phyloP scores from a whole-genome alignment of 2,888 invertebrate species.

The Troglohyphantes excavatus region DNA sequence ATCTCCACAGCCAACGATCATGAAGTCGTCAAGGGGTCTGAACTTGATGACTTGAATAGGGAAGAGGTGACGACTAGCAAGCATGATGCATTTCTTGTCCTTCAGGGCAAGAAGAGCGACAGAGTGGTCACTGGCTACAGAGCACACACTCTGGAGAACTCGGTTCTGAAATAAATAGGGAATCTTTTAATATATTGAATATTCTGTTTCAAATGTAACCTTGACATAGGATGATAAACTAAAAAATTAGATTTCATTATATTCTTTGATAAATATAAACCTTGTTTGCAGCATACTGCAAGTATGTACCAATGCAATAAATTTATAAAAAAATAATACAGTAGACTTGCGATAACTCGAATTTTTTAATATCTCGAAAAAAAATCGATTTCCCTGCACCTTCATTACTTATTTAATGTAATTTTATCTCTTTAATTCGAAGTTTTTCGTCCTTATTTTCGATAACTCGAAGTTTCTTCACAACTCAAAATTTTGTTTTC shows the following conservation, averaged over 20 bases:
- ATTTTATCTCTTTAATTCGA: no score
- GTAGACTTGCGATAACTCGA: no score
- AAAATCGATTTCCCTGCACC: no score
- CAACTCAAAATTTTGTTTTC: no score
- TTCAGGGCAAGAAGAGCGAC: slow-evolving; percentile 95
- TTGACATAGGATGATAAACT: not conserved
- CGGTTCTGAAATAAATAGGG: slow-evolving; percentile 87
- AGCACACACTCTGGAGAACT: slow-evolving; percentile 96
- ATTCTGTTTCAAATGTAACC: no score
- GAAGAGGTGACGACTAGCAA: slow-evolving; percentile 96
- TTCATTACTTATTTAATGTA: no score
- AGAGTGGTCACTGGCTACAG: slow-evolving; percentile 98
- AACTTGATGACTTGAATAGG: slow-evolving; percentile 98
- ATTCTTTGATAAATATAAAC: not conserved
- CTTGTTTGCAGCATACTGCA: not conserved
- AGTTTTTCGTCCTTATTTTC: no score
- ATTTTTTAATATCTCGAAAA: no score
- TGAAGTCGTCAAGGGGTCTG: slow-evolving; percentile 98
- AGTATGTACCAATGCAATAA: no score
- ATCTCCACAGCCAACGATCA: slow-evolving; percentile 98
- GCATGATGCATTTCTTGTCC: slow-evolving; percentile 96
- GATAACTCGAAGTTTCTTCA: no score
- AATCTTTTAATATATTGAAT: no score
- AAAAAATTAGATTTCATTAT: not conserved
- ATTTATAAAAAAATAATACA: no score